Base-by-base conservation (phyloP, 2,113 vertebrate species). In the Indicator maculatus region DNA sequence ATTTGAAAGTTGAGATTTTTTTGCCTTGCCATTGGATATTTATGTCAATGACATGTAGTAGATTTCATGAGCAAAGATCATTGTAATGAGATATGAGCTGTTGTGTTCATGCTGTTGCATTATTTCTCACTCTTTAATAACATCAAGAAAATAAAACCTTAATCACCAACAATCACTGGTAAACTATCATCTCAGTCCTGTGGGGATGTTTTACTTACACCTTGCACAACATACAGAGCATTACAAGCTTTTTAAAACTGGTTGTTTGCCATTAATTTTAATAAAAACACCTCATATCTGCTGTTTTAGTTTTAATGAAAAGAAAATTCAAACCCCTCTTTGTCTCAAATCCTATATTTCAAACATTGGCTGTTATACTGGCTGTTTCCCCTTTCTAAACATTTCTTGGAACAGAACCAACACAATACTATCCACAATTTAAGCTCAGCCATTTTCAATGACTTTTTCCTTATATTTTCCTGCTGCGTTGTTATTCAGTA, bases 51-150 rank as follows among this genome's bases (percentile, higher is more conserved):
- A 79, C 47, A 75, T 73, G 81, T 59, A 80, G 72, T 71, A 56
- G 33, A 28, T 96, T 94, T 77, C 60, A 67, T 91, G 75, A 93
- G 90, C n/a, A 96, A 66, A 86, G 74, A 86, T 69, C 12, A 56
- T 52, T 93, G 61, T 69, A 78, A 88, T 90, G n/a, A 90, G 19
- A 9, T 23, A 52, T 91, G n/a, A 93, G 20, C 12, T 75, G 38
- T 74, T 79, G 21, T 86, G 53, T 44, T 94, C 72, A 8, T 79
- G 38, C 47, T 92, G 56, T 44, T 71, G 28, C 83, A 89, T 95
- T 95, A 63, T 64, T 92, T 44, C 75, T 75, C 52, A 65, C n/a
- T 83, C 87, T 94, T 96, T 91, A 93, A 86, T 86, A 67, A 47
- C 73, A 88, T 36, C 18, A 19, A 86, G 36, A 76, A 94, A 76